A percentile compares a stretch with the other conserved stretches of the same genome.
Evolutionary conservation across 2,888 invertebrate genomes (phyloP).

Genomic region (Eupithecia dodoneata): DNA sequence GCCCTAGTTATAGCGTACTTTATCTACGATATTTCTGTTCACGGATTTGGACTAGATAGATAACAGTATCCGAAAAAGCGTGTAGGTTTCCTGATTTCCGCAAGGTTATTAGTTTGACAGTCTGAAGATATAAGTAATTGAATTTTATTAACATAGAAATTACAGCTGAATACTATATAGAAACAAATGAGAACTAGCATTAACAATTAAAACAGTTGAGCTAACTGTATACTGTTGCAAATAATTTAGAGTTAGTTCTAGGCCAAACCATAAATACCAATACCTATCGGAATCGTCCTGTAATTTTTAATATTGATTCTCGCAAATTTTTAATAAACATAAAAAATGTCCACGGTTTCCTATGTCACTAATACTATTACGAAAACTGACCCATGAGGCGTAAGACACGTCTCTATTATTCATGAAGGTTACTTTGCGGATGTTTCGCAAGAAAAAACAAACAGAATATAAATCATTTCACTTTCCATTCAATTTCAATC

Average conservation of each 20-base stretch:
- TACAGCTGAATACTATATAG: background rate
- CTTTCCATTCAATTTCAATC: constrained; percentile 53
- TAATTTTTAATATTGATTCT: background rate
- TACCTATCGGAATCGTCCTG: background rate
- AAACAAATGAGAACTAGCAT: background rate
- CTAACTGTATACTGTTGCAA: background rate
- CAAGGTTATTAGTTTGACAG: constrained; percentile 13
- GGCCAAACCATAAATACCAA: background rate
- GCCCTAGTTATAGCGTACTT: constrained; percentile 65
- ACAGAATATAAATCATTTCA: constrained; percentile 56
- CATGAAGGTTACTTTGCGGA: constrained; percentile 51
- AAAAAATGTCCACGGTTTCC: background rate
- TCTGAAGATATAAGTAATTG: background rate
- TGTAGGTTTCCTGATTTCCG: constrained; percentile 40
- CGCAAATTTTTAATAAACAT: background rate
- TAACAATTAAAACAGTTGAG: background rate
- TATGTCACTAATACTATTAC: background rate
- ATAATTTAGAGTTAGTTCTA: background rate
- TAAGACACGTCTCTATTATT: constrained; percentile 17
- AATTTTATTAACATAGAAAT: background rate
- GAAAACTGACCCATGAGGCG: constrained; percentile 16
- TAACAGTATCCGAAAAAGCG: constrained; percentile 40
- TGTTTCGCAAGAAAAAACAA: constrained; percentile 57
- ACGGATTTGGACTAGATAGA: constrained; percentile 64
- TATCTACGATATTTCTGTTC: constrained; percentile 70